phyloP scores from a whole-genome alignment of 2,113 vertebrate species.

The Trichomycterus rosablanca region DNA sequence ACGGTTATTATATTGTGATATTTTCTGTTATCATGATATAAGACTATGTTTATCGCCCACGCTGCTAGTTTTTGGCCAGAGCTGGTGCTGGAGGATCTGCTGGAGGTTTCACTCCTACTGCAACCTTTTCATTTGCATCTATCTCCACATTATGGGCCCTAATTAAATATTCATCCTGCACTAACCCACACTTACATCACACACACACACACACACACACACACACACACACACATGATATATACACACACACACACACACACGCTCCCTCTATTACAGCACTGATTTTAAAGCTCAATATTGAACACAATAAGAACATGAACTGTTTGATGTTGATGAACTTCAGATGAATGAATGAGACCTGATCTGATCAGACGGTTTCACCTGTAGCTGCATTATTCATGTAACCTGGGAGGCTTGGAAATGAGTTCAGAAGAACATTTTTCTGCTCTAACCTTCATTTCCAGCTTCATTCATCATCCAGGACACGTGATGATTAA shows the following conservation, averaged over 20 bases:
- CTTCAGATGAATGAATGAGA: too few relatives aligned
- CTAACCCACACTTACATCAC: conserved; percentile 66
- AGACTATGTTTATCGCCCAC: too few relatives aligned
- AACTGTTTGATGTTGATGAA: too few relatives aligned
- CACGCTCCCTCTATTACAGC: too few relatives aligned
- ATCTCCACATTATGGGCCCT: conserved; percentile 65
- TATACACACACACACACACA: conserved; percentile 30
- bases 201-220: conserved; percentile 48
- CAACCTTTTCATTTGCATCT: conserved; percentile 65
- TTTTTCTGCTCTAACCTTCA: background rate
- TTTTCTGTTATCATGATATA: too few relatives aligned
- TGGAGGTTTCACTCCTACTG: conserved; percentile 61
- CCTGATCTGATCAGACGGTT: too few relatives aligned
- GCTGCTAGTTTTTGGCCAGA: too few relatives aligned
- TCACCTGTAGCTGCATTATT: conserved; percentile 1
- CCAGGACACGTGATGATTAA: background rate
- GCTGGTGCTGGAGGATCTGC: conserved; percentile 60
- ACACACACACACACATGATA: conserved; percentile 45
- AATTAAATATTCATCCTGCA: conserved; percentile 73
- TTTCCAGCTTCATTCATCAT: background rate
- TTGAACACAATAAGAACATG: too few relatives aligned
- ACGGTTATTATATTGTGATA: too few relatives aligned
- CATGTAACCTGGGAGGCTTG: background rate
- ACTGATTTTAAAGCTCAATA: too few relatives aligned
- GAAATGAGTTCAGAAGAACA: background rate